Percentiles rank a stretch among this genome's conserved stretches.
These are phyloP conservation scores for Augochlora pura DNA, from an alignment of 1,140 invertebrate genomes.

Conservation along the genomic window DNA sequence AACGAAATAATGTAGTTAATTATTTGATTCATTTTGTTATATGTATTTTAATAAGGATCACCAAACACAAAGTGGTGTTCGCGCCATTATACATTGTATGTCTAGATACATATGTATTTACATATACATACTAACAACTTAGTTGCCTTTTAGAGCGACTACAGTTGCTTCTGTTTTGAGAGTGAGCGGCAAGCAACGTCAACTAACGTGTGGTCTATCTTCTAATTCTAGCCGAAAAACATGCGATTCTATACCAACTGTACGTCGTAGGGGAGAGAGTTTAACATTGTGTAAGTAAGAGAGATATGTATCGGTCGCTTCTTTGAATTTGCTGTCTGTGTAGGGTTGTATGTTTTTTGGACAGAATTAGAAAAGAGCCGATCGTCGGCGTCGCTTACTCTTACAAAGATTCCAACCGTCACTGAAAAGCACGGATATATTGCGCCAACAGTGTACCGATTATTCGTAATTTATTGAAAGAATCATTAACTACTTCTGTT, in stretches of 20 bases:
- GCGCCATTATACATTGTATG: no score
- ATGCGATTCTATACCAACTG: not conserved
- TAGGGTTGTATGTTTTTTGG: not conserved
- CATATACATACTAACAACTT: no score
- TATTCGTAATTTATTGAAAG: slow-evolving; percentile 6
- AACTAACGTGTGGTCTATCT: no score
- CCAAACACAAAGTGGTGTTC: no score
- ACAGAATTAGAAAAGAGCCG: not conserved
- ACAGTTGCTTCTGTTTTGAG: no score
- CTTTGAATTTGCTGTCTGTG: not conserved
- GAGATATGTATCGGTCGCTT: not conserved
- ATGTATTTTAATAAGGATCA: no score
- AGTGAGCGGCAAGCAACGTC: no score
- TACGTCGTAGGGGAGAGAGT: not conserved
- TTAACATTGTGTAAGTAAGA: not conserved
- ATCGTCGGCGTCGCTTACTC: not conserved
- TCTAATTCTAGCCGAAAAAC: not conserved
- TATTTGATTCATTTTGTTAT: no score
- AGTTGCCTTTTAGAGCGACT: no score
- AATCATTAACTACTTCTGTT: not conserved
- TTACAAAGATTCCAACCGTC: not conserved
- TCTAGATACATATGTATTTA: no score
- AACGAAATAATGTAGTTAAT: no score
- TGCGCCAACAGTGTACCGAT: not conserved
- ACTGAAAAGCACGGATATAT: not conserved